Evolutionary conservation across 2,888 invertebrate species (phyloP).

Genomic region (Meteorus cinctellus): DNA sequence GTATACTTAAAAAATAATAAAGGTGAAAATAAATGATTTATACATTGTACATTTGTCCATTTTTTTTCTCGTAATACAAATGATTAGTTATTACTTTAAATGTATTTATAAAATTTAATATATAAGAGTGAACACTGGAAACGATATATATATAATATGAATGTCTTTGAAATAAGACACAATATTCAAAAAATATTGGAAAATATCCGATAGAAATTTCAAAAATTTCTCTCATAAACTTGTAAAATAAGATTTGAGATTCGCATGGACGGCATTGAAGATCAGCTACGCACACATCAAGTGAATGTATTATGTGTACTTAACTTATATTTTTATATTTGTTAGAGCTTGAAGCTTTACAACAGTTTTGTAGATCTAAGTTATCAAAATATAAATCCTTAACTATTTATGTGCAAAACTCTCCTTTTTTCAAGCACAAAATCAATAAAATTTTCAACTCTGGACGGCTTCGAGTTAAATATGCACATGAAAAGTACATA

Average conservation of each 20-base stretch:
- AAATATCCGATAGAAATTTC: background rate
- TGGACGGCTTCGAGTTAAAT: conserved; percentile 13
- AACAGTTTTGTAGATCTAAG: background rate
- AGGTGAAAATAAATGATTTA: conserved; percentile 1
- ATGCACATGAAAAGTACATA: conserved; percentile 17
- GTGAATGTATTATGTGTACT: background rate
- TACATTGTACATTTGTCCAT: conserved; percentile 1
- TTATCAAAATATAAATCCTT: conserved; percentile 4
- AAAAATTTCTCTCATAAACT: background rate
- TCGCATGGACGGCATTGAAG: conserved; percentile 1
- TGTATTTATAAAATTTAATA: background rate
- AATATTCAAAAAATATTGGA: conserved; percentile 2
- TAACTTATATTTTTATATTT: background rate
- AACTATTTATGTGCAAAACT: background rate
- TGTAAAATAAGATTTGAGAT: background rate
- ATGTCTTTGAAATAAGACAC: background rate
- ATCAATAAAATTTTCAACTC: background rate
- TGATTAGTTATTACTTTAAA: conserved; percentile 5
- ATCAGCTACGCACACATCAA: background rate
- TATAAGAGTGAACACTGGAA: conserved; percentile 21
- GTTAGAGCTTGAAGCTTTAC: background rate
- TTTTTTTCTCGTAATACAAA: background rate
- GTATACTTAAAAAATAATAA: conserved; percentile 7
- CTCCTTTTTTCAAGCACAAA: background rate
- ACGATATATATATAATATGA: background rate